Evolutionary conservation across 2,113 vertebrate genomes (phyloP).

Genomic region (Origma solitaria): DNA sequence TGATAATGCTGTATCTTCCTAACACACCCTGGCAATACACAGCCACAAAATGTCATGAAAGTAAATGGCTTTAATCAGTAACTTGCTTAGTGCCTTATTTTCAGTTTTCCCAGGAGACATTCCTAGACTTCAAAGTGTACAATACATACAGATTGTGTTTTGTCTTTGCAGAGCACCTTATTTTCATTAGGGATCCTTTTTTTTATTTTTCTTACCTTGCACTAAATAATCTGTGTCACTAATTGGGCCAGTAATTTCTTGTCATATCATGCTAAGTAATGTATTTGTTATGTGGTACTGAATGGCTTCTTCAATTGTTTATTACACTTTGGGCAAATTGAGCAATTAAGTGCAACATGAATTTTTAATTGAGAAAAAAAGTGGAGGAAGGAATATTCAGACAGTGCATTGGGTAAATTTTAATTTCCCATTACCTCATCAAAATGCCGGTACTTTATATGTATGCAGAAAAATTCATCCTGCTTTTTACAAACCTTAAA

Average conservation of each 20-base stretch:
- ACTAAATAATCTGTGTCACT: neutral
- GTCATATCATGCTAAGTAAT: neutral
- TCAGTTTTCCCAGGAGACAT: neutral
- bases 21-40: neutral
- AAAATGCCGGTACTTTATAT: neutral
- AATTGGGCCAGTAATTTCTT: constrained; percentile 35
- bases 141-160: neutral
- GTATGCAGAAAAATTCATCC: neutral
- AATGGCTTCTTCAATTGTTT: constrained; percentile 2
- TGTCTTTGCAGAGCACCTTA: neutral
- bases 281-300: neutral
- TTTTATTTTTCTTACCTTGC: neutral
- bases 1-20: neutral
- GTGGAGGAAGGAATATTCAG: neutral
- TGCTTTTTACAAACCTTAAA: neutral
- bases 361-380: neutral
- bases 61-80: constrained; percentile 12
- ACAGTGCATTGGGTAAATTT: neutral
- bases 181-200: neutral
- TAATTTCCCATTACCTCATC: neutral
- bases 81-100: constrained; percentile 12
- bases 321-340: neutral
- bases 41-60: neutral
- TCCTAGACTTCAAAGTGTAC: neutral
- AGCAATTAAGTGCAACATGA: constrained; percentile 11